Evolutionary conservation across 2,888 invertebrate genomes (phyloP).

Genomic region (Drosophila infuscata): DNA sequence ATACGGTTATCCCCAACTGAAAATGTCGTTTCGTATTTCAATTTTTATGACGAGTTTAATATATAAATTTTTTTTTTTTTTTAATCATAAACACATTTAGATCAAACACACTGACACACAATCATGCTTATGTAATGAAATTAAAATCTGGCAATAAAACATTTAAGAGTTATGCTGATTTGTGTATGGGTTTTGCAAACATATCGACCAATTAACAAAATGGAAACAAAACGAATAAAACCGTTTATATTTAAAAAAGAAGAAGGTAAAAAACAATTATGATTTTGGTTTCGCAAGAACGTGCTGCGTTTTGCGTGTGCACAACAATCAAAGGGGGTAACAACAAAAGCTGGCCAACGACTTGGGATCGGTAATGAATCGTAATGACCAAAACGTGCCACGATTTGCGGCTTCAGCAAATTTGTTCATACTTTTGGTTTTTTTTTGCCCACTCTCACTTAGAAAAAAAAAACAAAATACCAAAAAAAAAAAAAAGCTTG

Average conservation of each 20-base stretch:
- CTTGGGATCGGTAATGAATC: conserved; percentile 61
- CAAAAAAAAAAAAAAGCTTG: neutral
- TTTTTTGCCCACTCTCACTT: conserved; percentile 25
- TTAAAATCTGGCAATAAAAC: conserved; percentile 18
- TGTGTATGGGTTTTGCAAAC: conserved; percentile 43
- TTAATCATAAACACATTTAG: conserved; percentile 21
- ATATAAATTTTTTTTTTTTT: conserved; percentile 24
- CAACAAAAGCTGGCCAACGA: conserved; percentile 43
- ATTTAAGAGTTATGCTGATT: conserved; percentile 11
- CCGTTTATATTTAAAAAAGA: conserved; percentile 24
- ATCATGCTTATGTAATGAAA: conserved; percentile 45
- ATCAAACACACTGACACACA: conserved; percentile 32
- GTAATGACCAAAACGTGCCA: conserved; percentile 77
- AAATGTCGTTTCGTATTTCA: conserved; percentile 47
- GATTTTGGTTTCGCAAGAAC: conserved; percentile 45
- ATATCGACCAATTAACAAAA: conserved; percentile 18
- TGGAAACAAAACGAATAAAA: neutral
- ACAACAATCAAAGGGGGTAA: conserved; percentile 25
- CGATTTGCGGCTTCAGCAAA: conserved; percentile 46
- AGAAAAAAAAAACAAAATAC: neutral
- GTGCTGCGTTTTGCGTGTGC: conserved; percentile 43
- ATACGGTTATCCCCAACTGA: conserved; percentile 58
- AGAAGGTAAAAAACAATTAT: conserved; percentile 6
- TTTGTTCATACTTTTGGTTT: conserved; percentile 17
- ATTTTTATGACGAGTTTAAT: conserved; percentile 31